Base-by-base conservation (phyloP, 2,113 vertebrate genomes). In the Philantomba maxwellii region DNA sequence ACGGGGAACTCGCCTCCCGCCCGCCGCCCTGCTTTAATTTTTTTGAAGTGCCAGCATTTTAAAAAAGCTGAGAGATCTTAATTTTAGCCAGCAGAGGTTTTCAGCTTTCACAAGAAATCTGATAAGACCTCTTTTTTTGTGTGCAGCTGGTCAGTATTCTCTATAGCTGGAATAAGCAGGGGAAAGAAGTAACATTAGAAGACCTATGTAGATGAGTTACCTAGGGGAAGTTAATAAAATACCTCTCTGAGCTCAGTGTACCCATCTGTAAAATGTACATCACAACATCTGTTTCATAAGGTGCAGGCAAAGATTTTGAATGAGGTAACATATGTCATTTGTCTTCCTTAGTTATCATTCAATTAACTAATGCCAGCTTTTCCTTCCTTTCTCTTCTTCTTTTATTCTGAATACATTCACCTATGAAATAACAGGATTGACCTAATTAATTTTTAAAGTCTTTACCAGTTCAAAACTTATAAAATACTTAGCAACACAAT, bases 1-100 rank as follows among this genome's bases (percentile, higher is more conserved):
- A 26, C 97, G 16, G 77, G 89, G 47, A 95, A 96, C 90, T 75
- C 33, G 1, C 45, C 96, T 78, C 95, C 96, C 91, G 89, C 95
- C 96, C n/a, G 93, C 84, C 81, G 47, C 97, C 51, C n/a, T n/a
- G n/a, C n/a, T n/a, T 43, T 43, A 43, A 43, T 87, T 62, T 89
- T 78, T 81, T n/a, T 45, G 45, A 73, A 82, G 25, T 78, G 75
- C 26, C 70, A 60, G 14, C 33, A 36, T 10, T 78, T 80, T 17
- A 3, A n/a, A 23, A 49, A 70, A 70, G n/a, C 84, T 28, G 43
- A 60, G 43, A 64, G 62, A 51, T 77, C 64, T 93, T 83, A 62
- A 77, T 26, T 15, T 43, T 8, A 49, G 78, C 43, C 55, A 84
- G 9, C 7, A 80, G 57, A 51, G 45, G 83, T 21, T 80, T 39